Conservation (phyloP, 2,113 vertebrate species). For the Microtus pennsylvanicus region DNA sequence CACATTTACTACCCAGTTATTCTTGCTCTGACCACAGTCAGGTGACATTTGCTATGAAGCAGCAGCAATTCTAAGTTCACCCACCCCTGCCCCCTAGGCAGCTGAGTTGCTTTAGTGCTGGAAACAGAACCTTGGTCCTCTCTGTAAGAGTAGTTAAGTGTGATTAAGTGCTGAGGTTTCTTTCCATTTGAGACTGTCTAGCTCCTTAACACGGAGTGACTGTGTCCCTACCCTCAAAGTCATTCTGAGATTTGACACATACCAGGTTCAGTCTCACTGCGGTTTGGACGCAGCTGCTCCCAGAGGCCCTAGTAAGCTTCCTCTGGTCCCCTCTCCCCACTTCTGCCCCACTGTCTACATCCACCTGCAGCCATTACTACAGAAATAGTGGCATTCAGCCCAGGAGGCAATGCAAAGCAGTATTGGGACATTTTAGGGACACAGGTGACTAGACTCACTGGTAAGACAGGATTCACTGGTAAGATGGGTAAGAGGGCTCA, state of each 20-base stretch:
- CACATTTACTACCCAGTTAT: fast-evolving
- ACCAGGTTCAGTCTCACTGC: neutral
- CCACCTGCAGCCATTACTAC: neutral
- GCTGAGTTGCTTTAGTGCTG: neutral
- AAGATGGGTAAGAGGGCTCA: neutral
- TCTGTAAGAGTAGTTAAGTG: neutral
- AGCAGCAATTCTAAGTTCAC: fast-evolving
- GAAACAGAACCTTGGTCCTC: neutral
- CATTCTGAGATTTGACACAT: neutral
- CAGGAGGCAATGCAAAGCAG: neutral
- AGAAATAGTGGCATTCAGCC: neutral
- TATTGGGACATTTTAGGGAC: neutral
- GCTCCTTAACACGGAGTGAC: neutral
- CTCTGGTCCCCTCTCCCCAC: neutral
- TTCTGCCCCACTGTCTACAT: neutral
- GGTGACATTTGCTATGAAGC: neutral
- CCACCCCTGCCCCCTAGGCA: too few species aligned
- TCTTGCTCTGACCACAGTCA: neutral
- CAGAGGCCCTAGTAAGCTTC: neutral
- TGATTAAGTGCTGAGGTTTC: too few species aligned
- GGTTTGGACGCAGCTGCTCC: neutral
- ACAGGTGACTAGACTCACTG: neutral
- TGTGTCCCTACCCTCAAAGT: neutral
- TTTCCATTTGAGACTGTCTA: neutral
- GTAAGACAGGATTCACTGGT: neutral